A percentile compares a stretch with the other conserved stretches of the same genome.
These are phyloP conservation scores for Cinclus mexicanus DNA, from an alignment of 2,113 vertebrate genomes.

Conservation along the genomic window DNA sequence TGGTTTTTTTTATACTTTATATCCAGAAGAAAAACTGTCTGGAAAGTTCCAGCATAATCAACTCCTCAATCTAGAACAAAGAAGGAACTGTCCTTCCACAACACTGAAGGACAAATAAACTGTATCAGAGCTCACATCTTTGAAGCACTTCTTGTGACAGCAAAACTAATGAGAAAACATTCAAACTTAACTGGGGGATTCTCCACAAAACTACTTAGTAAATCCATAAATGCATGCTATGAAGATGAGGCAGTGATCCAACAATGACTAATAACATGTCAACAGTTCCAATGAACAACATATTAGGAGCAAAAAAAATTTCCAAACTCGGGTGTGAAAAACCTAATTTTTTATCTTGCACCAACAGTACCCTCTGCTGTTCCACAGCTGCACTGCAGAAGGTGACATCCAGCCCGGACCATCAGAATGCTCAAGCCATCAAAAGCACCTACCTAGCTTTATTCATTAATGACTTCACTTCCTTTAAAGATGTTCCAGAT, in stretches of 20 bases:
- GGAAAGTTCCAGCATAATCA: not conserved
- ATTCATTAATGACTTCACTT: not conserved
- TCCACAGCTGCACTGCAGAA: not conserved
- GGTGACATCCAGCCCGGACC: not conserved
- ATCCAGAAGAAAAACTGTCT: not conserved
- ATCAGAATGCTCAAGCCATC: fast-evolving
- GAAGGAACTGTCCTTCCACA: not conserved
- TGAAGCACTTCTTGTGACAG: not conserved
- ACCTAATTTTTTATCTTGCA: not conserved
- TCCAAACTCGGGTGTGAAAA: not conserved
- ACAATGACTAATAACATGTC: not conserved
- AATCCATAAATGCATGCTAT: not conserved
- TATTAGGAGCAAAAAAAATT: not conserved
- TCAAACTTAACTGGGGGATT: not conserved
- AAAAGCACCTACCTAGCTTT: not conserved
- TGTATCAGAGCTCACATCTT: not conserved
- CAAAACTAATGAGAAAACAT: not conserved
- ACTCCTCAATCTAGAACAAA: not conserved
- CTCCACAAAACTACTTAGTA: not conserved
- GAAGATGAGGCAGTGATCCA: fast-evolving
- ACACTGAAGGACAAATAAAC: not conserved
- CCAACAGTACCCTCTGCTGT: conserved; percentile 65
- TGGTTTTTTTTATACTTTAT: not conserved
- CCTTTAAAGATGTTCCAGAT: not conserved
- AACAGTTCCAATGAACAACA: not conserved